Base-by-base conservation (phyloP, 2,113 vertebrate genomes). In the Malurus melanocephalus region DNA sequence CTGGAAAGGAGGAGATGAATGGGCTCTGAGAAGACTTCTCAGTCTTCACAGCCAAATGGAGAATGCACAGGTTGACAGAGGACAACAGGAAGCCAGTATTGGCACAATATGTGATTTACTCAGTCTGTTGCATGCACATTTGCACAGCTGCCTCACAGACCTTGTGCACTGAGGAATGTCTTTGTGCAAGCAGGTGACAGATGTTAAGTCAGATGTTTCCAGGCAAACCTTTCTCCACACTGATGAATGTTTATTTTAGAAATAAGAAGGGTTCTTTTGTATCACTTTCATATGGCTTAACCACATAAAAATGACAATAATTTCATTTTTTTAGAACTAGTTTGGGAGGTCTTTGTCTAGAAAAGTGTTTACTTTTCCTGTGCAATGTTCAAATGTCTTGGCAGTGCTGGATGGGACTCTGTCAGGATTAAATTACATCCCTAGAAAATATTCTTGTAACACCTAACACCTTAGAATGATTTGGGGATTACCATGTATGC, bases 341-440 rank as follows among this genome's bases (percentile, higher is more conserved):
- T 62, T 49, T 87, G 42, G 49, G 48, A 85, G 51, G 48, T 59
- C 66, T 82, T 93, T 90, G 28, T 76, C n/a, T 67, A 49, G 38
- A 66, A 92, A 35, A 16, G 6, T 65, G 45, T 92, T 92, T 90
- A 51, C 45, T 92, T 92, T 88, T 89, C 55, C 59, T 87, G 13
- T 64, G 27, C 40, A n/a, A 24, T 42, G 23, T 92, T 90, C 77
- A 62, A 0, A 77, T 93, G 57, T 86, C 43, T 59, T 89, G 79
- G 43, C 73, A 76, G 24, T 53, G 22, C 24, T 79, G 73, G 40
- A 81, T 93, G 35, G 18, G 32, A 60, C 46, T 67, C 35, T 78
- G 28, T 80, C 66, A 88, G 38, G n/a, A 65, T 74, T 60, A 85
- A 87, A 68, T 51, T 10, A 18, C 55, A 32, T 60, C 35, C 78